Evolutionary conservation across 2,888 invertebrate genomes (phyloP), one percentile per base, ranked within the genome.

Genomic region (Sinopyrophorus schimmeli): DNA sequence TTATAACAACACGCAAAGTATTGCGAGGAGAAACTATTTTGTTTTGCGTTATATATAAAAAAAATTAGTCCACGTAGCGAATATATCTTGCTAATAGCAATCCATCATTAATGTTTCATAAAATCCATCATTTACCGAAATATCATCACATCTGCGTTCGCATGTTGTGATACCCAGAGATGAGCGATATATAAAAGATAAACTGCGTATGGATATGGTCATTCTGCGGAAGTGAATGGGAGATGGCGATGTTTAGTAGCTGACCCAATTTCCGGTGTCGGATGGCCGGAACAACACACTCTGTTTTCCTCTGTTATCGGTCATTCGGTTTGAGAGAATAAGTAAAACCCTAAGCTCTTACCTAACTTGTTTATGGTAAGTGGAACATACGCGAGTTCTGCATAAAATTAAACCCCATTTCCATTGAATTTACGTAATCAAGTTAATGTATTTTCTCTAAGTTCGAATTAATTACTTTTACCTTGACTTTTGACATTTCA

Each of bases 201-300:
- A 54, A 54, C 49, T 55, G 53, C 54, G 55, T 62, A 61, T 60
- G 58, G 59, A 61, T 59, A 53, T 53, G 60, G 62, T 55, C 60
- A 55, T 57, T 58, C 48, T 55, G 61, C 66, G 67, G 66, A 65
- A 64, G 63, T 59, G 61, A 57, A 54, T 63, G 65, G 67, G 67
- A 67, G 67, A 68, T 68, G 65, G 64, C 59, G 61, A 63, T 67
- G 65, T 68, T 68, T 65, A 64, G 65, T 66, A 67, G 63, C 66
- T 68, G 67, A 68, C 67, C 68, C 68, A 69, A 69, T 69, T 68
- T 69, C 69, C 69, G 67, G 61, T 63, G 60, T 63, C 61, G 59
- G 67, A 66, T 63, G 60, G 59, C 66, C 66, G 66, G 68, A 67
- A 66, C 59, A 56, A 55, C 59, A 55, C 62, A 59, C 62, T 64